Conservation (phyloP, 2,797 vertebrate genomes). For the Mus spretus region DNA sequence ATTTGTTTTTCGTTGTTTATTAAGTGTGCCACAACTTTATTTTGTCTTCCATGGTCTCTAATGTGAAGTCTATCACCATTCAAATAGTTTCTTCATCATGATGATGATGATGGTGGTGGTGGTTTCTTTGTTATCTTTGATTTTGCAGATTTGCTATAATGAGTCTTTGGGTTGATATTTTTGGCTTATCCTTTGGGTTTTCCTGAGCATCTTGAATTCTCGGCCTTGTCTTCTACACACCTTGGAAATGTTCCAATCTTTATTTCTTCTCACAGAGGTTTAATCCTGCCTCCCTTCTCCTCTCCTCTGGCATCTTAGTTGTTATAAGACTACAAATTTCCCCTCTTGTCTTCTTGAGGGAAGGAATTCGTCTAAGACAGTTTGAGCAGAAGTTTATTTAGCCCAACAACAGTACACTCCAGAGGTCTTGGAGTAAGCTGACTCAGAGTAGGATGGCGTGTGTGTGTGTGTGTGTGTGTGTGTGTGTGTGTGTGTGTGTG, state of each 20-base stretch:
- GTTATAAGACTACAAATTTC: neutral
- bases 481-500: neutral
- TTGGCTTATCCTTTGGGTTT: neutral
- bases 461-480: neutral
- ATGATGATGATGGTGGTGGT: neutral
- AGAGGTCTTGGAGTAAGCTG: neutral
- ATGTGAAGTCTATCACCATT: neutral
- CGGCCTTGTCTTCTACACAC: neutral
- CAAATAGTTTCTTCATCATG: neutral
- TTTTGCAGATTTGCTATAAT: neutral
- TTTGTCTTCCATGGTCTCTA: neutral
- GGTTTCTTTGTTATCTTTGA: neutral
- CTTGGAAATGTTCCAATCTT: neutral
- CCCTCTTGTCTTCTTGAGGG: neutral
- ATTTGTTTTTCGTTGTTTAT: neutral
- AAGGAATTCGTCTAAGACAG: neutral
- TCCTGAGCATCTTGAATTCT: neutral
- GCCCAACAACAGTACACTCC: neutral
- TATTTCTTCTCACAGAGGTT: neutral
- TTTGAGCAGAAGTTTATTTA: neutral
- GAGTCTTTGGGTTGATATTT: neutral
- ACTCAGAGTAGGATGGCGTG: neutral
- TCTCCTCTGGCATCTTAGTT: neutral
- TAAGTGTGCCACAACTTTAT: neutral
- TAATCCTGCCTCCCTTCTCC: neutral